Evolutionary conservation across 2,888 invertebrate genomes (phyloP).

Genomic region (Marronus borbonicus): DNA sequence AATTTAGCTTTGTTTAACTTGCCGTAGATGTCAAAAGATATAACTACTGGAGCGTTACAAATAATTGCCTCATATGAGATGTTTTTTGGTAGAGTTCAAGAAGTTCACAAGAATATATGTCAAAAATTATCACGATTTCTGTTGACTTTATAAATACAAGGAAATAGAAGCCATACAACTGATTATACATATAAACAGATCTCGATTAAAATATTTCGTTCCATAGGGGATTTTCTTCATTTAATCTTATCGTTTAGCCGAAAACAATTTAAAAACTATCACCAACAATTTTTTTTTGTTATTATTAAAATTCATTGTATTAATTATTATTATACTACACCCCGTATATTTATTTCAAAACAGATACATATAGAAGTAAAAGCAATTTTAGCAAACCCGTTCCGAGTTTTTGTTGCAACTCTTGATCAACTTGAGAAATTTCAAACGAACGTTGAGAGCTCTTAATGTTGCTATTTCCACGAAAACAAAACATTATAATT

Average conservation of each 20-base stretch:
- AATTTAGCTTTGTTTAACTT: conserved; percentile 6
- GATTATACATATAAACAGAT: neutral
- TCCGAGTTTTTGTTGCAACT: too few species aligned
- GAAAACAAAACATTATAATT: too few species aligned
- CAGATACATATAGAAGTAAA: too few species aligned
- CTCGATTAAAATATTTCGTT: neutral
- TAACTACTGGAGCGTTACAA: neutral
- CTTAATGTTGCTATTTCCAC: too few species aligned
- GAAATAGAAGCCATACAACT: neutral
- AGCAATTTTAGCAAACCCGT: too few species aligned
- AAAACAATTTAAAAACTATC: too few species aligned
- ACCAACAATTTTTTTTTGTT: too few species aligned
- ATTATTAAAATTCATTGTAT: neutral
- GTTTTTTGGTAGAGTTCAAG: conserved; percentile 20
- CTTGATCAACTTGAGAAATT: too few species aligned
- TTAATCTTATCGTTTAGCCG: too few species aligned
- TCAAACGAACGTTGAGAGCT: too few species aligned
- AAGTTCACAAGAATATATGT: conserved; percentile 27
- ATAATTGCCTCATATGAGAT: conserved; percentile 4
- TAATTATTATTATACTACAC: neutral
- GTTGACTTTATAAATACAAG: conserved; percentile 4
- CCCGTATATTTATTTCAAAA: too few species aligned
- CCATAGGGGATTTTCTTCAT: neutral
- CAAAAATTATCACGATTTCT: neutral
- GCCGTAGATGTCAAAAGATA: neutral